Evolutionary conservation across 2,888 invertebrate species (phyloP), one percentile per base, ranked within the genome.

Genomic region (Phyllotreta cruciferae): DNA sequence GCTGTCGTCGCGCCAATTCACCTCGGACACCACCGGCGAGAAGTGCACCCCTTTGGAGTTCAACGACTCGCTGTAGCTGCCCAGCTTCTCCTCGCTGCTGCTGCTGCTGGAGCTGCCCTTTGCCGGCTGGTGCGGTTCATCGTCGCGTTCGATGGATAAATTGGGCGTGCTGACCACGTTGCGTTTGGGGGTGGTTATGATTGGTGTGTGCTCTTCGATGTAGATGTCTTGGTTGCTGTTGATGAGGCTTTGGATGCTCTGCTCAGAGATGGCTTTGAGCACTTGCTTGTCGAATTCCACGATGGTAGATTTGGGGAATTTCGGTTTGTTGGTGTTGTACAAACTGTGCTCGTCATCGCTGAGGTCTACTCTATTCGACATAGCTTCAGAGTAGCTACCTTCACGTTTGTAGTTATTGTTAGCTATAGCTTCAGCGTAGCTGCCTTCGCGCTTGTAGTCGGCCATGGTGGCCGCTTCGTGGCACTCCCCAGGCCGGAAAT

Each of bases 21-120:
- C 90, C 81, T 92, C 90, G 52, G 90, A 88, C 9, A 92, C 91
- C 56, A 92, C 88, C 3, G 91, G 91, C 71, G 89, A 90, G 78
- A 92, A 92, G 74, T 90, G 91, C 35, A 92, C 92, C 54, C 90
- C 90, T 64, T 72, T 73, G 56, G 71, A 72, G 14, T 68, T 68
- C 34, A 55, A 67, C 5, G 76, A 75, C 1, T 74, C 73, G 11
- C 74, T 77, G 9, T 77, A 79, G 45, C 75, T 76, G 66, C 74
- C 78, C 39, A 76, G 74, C 62, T 74, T 79, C 3, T 80, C 80
- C 9, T 79, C 79, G 24, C 71, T 70, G 58, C 79, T 79, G 1
- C 79, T 79, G 1, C 79, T 78, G 52, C 79, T 80, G 3, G 78
- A 69, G 24, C 85, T 78, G 60, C 81, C 82, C 69, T 85, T 85